These are phyloP conservation scores for Lepus oiostolus DNA, from an alignment of 2,797 vertebrate species.

Conservation along the genomic window DNA sequence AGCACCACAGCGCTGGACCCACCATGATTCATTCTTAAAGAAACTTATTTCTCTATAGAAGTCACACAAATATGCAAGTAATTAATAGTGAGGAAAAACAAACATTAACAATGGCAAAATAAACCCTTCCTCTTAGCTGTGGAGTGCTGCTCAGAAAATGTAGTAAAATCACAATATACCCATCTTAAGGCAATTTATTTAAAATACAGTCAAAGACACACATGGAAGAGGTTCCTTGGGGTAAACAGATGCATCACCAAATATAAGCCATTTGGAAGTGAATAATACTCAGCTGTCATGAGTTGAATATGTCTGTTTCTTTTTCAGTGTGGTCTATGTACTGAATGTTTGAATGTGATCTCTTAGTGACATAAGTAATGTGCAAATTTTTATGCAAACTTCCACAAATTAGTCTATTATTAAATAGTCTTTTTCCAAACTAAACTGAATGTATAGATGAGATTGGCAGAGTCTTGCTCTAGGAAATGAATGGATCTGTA, in stretches of 20 bases:
- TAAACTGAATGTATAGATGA: slow-evolving; percentile 34
- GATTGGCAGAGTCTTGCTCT: not conserved
- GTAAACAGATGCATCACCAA: slow-evolving; percentile 22
- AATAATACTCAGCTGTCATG: not conserved
- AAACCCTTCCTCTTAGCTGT: not conserved
- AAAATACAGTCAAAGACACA: slow-evolving; percentile 16
- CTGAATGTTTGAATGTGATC: not conserved
- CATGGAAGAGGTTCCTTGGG: not conserved
- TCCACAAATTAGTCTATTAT: slow-evolving; percentile 26
- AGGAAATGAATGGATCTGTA: not conserved
- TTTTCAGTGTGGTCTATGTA: not conserved
- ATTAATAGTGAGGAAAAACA: not conserved
- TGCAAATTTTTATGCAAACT: not conserved
- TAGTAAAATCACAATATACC: slow-evolving; percentile 35
- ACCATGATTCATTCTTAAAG: not conserved
- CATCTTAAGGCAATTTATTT: slow-evolving; percentile 37
- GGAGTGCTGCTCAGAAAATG: slow-evolving; percentile 29
- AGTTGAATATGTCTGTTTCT: not conserved
- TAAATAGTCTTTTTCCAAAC: slow-evolving; percentile 44
- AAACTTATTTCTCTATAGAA: not conserved
- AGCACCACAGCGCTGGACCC: no score
- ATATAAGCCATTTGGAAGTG: slow-evolving; percentile 31
- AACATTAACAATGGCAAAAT: not conserved
- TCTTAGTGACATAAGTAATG: not conserved
- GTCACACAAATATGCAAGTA: not conserved